Evolutionary conservation across 2,888 invertebrate species (phyloP).

Genomic region (Xestia ashworthii): DNA sequence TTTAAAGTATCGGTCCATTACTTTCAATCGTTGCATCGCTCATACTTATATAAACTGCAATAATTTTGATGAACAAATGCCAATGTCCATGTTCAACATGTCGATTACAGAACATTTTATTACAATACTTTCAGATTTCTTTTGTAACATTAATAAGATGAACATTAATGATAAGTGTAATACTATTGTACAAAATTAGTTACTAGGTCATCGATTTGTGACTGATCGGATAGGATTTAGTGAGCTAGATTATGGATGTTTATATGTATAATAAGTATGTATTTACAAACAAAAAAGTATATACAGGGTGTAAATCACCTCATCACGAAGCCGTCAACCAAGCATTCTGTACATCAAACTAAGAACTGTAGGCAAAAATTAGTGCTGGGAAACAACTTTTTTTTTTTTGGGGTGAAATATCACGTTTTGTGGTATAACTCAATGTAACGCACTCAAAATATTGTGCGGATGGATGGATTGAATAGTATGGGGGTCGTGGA

Average conservation of each 20-base stretch:
- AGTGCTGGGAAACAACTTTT: no score
- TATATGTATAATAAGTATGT: no score
- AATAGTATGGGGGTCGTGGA: no score
- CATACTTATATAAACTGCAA: neutral
- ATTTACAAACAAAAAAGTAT: no score
- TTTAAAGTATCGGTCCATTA: neutral
- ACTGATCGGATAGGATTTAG: constrained; percentile 5
- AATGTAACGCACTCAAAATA: no score
- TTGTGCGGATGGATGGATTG: no score
- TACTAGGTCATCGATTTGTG: neutral
- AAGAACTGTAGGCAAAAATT: no score
- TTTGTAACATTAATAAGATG: constrained; percentile 13
- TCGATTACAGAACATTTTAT: constrained; percentile 10
- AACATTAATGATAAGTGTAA: neutral
- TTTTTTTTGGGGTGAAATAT: no score
- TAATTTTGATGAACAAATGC: constrained; percentile 24
- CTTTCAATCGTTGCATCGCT: neutral
- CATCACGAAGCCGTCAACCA: no score
- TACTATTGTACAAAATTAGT: neutral
- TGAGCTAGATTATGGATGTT: neutral
- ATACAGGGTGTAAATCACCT: no score
- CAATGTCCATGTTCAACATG: constrained; percentile 1
- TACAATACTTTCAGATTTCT: neutral
- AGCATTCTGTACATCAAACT: no score
- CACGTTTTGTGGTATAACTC: no score